Evolutionary conservation across 2,888 invertebrate genomes (phyloP).

Genomic region (Epistrophe grossulariae): DNA sequence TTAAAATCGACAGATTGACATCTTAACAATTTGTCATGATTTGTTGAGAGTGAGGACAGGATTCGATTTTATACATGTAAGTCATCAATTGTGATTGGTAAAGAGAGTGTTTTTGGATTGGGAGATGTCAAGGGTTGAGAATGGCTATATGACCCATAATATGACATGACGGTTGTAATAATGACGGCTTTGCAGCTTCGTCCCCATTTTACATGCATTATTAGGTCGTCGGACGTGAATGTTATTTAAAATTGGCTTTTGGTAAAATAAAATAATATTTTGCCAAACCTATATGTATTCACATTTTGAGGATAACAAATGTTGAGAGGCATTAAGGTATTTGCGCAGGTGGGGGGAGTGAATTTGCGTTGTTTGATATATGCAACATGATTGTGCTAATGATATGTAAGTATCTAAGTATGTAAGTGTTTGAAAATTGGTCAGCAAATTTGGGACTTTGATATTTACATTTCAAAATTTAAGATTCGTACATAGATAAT

Average conservation of each 20-base stretch:
- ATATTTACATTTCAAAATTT: no score
- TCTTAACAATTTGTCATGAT: conserved; percentile 83
- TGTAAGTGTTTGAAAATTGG: no score
- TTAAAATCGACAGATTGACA: conserved; percentile 80
- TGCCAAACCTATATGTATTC: not conserved
- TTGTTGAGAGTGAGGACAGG: conserved; percentile 79
- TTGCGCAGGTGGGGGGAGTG: no score
- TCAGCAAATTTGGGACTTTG: no score
- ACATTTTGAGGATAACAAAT: not conserved
- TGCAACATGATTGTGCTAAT: no score
- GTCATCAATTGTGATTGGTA: conserved; percentile 49
- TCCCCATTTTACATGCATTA: conserved; percentile 29
- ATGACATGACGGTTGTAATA: conserved; percentile 65
- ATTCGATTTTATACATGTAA: conserved; percentile 58
- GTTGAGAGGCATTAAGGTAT: not conserved
- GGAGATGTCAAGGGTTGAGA: not conserved
- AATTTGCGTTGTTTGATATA: no score
- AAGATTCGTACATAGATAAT: no score
- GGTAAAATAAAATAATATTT: conserved; percentile 16
- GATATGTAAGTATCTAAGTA: no score
- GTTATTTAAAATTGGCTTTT: conserved; percentile 30
- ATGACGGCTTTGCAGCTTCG: conserved; percentile 11
- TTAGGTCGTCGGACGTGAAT: conserved; percentile 42
- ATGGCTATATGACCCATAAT: not conserved
- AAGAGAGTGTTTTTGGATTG: conserved; percentile 24